Evolutionary conservation across 1,140 invertebrate genomes (phyloP), one percentile per base, ranked within the genome.

Genomic region (Drosophila lacertosa): DNA sequence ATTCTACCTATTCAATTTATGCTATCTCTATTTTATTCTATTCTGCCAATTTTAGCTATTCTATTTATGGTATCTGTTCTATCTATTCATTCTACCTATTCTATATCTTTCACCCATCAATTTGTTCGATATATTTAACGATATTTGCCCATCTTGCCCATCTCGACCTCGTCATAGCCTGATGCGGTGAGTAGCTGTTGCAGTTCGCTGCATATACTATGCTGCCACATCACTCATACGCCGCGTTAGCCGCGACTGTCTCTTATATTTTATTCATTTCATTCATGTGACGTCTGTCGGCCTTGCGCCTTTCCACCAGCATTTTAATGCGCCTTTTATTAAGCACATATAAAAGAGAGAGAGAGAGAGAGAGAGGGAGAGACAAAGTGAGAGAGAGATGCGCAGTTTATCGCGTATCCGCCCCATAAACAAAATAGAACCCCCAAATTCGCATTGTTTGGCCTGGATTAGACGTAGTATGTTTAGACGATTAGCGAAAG

Each of bases 211-310:
- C 51, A 54, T 40, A 18, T 10, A 53, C n/a, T n/a, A n/a, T n/a
- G n/a, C n/a, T 16, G 10, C 44, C 29, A 71, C 63, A 81, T 84
- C 81, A 66, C 77, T 84, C 81, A 84, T 86, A 67, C 81, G 81
- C 64, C 59, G 59, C 55, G 81, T 73, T 57, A 74, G 81, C 60
- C 72, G 59, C 57, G 59, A 16, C 59, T 77, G 55, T 77, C 65
- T 76, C 65, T 66, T 76, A 69, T 37, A 39, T 68, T 47, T 55
- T 20, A 44, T 54, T 55, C 18, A 13, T 54, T 68, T 51, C 42
- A 40, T 57, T 51, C 42, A 40, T 57, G 26, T 83, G 53, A 77
- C 80, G 77, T 63, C 59, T 68, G 59, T 59, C 55, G 62, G 81
- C 81, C 81, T 77, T 80, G 81, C 58, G 81, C 58, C 68, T 86